Conservation (phyloP, 1,140 invertebrate genomes). For the Gryon sp. region DNA sequence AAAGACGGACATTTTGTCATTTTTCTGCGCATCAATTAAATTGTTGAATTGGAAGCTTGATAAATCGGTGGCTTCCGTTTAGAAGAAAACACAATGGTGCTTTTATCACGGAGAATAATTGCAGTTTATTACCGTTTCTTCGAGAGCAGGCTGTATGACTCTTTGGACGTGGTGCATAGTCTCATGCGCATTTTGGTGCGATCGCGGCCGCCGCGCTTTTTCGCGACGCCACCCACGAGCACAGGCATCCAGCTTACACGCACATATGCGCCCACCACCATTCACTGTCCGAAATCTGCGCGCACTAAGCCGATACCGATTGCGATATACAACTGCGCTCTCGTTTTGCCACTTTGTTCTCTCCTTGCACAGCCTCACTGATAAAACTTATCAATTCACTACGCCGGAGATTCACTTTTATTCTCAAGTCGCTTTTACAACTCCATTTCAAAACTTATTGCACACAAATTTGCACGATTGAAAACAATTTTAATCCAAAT, state of each 20-base stretch:
- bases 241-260: constrained; percentile 58
- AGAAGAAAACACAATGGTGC: neutral
- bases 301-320: neutral
- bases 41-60: constrained; percentile 5
- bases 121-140: constrained; percentile 65
- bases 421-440: constrained; percentile 1
- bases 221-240: constrained; percentile 59
- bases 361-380: constrained; percentile 12
- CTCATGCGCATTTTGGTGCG: constrained; percentile 61
- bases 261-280: constrained; percentile 54
- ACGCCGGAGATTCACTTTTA: neutral
- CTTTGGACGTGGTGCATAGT: constrained; percentile 57
- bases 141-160: constrained; percentile 52
- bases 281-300: constrained; percentile 31
- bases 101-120: constrained; percentile 3
- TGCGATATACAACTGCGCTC: neutral
- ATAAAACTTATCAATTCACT: constrained; percentile 49
- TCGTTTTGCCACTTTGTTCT: constrained; percentile 13
- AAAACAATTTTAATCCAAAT: neutral
- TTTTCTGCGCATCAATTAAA: neutral
- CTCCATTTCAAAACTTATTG: neutral
- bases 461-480: neutral
- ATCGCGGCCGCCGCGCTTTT: constrained; percentile 56
- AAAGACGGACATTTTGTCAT: neutral
- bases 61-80: constrained; percentile 15